These are phyloP conservation scores for Ptychobarbus kaznakovi DNA, from an alignment of 2,797 vertebrate genomes.

Conservation along the genomic window DNA sequence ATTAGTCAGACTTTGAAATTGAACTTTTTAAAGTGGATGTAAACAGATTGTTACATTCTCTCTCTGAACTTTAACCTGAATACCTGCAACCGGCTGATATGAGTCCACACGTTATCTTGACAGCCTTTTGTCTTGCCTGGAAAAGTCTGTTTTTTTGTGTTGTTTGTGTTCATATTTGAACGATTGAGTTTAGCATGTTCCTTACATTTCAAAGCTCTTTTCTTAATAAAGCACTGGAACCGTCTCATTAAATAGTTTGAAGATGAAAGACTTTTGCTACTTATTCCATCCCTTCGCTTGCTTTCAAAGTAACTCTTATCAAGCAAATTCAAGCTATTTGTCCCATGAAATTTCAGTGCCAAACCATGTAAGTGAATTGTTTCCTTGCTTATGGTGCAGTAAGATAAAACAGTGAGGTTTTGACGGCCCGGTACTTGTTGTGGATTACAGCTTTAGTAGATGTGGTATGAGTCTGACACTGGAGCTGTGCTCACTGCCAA, in stretches of 20 bases:
- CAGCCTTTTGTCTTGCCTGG: not conserved
- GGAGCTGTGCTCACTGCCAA: conserved; percentile 38
- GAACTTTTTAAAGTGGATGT: not conserved
- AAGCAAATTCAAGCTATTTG: not conserved
- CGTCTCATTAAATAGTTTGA: not conserved
- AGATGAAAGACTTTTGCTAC: not conserved
- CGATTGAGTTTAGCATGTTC: not conserved
- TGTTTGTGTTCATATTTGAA: not conserved
- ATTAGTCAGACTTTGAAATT: not conserved
- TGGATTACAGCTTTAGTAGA: conserved; percentile 26
- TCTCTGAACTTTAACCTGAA: conserved; percentile 15
- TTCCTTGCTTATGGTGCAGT: not conserved
- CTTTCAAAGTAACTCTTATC: not conserved
- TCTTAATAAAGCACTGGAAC: not conserved
- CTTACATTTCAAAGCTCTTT: not conserved
- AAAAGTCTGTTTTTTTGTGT: not conserved
- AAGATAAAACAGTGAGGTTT: not conserved
- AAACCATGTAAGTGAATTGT: not conserved
- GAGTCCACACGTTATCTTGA: not conserved
- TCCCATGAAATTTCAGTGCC: not conserved
- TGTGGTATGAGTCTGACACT: conserved; percentile 18
- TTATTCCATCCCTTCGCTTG: not conserved
- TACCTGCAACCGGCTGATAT: not conserved
- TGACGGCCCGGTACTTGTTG: conserved; percentile 18
- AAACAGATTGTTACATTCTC: conserved; percentile 1